Evolutionary conservation across 2,888 invertebrate genomes (phyloP), one percentile per base, ranked within the genome.

Genomic region (Dione juno): DNA sequence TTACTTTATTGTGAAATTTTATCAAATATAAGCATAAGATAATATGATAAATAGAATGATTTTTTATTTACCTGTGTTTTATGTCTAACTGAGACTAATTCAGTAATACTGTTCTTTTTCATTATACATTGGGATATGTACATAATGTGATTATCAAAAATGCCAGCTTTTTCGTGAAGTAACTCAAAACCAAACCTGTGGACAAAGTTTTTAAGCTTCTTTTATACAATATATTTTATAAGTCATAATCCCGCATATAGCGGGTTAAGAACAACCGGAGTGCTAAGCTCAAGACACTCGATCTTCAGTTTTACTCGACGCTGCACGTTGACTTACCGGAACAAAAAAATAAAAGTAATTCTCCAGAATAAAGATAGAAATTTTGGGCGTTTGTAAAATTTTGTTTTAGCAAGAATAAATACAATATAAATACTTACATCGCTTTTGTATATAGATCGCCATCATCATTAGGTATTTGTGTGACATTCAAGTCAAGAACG

Each of bases 401-500:
- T 28, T 28, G 3, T 28, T 28, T 28, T 28, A 28, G 28, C 3
- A 28, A 28, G 1, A 8, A 45, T 45, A n/a, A n/a, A n/a, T 64
- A 88, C 92, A 28, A 7, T 8, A 45, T 45, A n/a, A n/a, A n/a
- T 64, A 88, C 92, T 89, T 88, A 95, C 90, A 91, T 93, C 57
- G 93, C 88, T 77, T 93, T 94, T 28, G 91, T 89, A 68, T 88
- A 91, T 19, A 83, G 74, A 6, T 90, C 89, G 5, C 90, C 91
- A 71, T 93, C 91, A 73, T 94, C 89, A 75, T 93, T 93, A 28
- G 94, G 86, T 57, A 94, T 85, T 83, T 94, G 94, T 35, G 84
- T 82, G 53, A 95, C 85, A 65, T 84, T 87, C 35, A 88, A 69
- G 70, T 86, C 83, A 63, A 86, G 66, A 40, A 82, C 71, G 75